phyloP scores from a whole-genome alignment of 2,113 vertebrate genomes.

The Macrotus californicus region DNA sequence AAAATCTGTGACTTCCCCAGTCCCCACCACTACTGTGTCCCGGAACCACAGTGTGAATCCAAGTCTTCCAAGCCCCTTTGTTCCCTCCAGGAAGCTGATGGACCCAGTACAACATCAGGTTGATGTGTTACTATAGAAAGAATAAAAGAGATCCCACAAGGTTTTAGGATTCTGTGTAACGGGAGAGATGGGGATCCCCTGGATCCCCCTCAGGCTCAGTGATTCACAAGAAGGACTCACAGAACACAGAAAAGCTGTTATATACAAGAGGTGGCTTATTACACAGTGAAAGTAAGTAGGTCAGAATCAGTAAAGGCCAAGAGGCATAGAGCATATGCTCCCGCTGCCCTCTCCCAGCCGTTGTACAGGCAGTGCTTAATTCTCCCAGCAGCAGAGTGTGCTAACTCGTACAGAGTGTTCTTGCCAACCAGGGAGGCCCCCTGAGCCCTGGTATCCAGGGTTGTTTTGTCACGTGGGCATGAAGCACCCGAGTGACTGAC shows the following conservation, averaged over 20 bases:
- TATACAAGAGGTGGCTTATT: background rate
- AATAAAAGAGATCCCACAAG: background rate
- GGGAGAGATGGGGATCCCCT: no score
- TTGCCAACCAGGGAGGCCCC: background rate
- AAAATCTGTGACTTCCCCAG: background rate
- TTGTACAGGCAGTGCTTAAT: background rate
- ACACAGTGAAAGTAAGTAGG: background rate
- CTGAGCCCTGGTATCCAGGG: background rate
- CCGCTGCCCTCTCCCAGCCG: background rate
- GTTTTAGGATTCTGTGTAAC: background rate
- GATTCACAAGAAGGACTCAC: background rate
- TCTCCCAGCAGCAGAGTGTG: background rate
- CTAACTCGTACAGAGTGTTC: background rate
- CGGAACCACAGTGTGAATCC: background rate
- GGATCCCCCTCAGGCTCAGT: background rate
- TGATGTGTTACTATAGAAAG: background rate
- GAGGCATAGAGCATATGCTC: fast-evolving
- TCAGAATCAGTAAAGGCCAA: background rate
- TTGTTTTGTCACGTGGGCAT: background rate
- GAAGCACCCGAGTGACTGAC: background rate
- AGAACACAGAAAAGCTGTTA: background rate
- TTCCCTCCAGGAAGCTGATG: background rate
- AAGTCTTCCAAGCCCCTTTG: background rate
- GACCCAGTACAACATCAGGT: background rate
- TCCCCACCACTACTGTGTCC: background rate